Base-by-base conservation (phyloP, 2,888 invertebrate species). In the Agrilus biguttatus region DNA sequence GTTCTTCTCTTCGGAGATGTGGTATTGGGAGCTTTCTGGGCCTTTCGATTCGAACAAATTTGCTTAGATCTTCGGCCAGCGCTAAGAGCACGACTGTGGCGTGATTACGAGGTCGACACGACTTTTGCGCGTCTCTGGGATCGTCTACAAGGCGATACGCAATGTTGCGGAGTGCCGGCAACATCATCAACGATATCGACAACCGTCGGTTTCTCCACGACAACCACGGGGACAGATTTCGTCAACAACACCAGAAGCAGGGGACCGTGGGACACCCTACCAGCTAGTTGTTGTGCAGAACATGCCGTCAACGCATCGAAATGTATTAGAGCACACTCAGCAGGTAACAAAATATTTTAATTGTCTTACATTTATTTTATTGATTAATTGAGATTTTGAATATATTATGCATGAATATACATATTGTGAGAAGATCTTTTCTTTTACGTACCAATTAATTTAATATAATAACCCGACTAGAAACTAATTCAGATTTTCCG, bases 11-110 rank as follows among this genome's bases (percentile, higher is more conserved):
- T 86, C 57, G 88, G 88, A 45, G 89, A 89, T 73, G 80, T 82
- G 13, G 77, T 87, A 40, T 77, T 88, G 50, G 88, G 88, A 38
- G 78, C 87, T 44, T 83, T 84, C 56, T 89, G 88, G 88, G 80
- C 87, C 49, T 84, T 86, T 65, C 73, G 82, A 34, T 83, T 83
- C 62, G 82, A 83, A 58, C 73, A 74, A 39, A 53, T 88, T 54
- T 79, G 83, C 56, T 75, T 80, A 51, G 83, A 83, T 53, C 69
- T 89, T 41, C 74, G 78, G 52, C 83, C 83, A 37, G 70, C 74
- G 32, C 61, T 80, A 37, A 62, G 67, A 48, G 60, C 67, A 23
- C 69, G 75, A 36, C 68, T 75, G 44, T 68, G 77, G 51, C 74
- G 75, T 51, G 82, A 85, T 52, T 88, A 88, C 71, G 80, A 80